phyloP scores from a whole-genome alignment of 2,888 invertebrate genomes.

The Trichacis sp. region DNA sequence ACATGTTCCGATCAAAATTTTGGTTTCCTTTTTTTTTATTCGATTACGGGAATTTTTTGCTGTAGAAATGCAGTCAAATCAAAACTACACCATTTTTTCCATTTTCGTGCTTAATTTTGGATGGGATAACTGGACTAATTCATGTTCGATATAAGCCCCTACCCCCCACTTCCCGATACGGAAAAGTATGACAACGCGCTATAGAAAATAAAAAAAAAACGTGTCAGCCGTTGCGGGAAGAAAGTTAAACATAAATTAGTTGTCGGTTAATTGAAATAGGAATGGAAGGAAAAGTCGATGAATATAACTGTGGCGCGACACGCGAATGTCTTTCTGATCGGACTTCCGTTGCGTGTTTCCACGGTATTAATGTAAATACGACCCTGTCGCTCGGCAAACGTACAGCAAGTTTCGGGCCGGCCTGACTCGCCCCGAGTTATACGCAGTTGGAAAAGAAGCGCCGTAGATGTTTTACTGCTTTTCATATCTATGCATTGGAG shows the following conservation, averaged over 20 bases:
- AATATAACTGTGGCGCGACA: slow-evolving; percentile 49
- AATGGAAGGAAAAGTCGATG: slow-evolving; percentile 27
- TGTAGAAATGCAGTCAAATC: too few relatives aligned
- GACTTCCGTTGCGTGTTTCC: slow-evolving; percentile 37
- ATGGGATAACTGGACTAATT: too few relatives aligned
- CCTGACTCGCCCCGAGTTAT: not conserved
- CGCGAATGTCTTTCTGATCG: slow-evolving; percentile 53
- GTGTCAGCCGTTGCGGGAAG: slow-evolving; percentile 13
- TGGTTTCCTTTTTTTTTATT: too few relatives aligned
- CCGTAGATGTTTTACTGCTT: not conserved
- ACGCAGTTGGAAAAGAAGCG: too few relatives aligned
- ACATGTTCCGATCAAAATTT: too few relatives aligned
- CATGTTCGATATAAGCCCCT: too few relatives aligned
- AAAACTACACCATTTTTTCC: too few relatives aligned
- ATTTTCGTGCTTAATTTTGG: too few relatives aligned
- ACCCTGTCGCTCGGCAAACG: slow-evolving; percentile 11
- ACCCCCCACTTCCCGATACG: too few relatives aligned
- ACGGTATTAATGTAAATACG: slow-evolving; percentile 39
- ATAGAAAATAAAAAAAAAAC: slow-evolving; percentile 10
- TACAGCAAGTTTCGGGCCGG: slow-evolving; percentile 11
- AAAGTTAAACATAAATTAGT: slow-evolving; percentile 23
- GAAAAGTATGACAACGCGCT: not conserved
- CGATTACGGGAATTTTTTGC: too few relatives aligned
- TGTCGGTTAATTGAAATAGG: slow-evolving; percentile 42
- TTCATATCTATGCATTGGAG: slow-evolving; percentile 25